Base-by-base conservation (phyloP, 2,888 invertebrate genomes). In the Chrysomela aeneicollis region DNA sequence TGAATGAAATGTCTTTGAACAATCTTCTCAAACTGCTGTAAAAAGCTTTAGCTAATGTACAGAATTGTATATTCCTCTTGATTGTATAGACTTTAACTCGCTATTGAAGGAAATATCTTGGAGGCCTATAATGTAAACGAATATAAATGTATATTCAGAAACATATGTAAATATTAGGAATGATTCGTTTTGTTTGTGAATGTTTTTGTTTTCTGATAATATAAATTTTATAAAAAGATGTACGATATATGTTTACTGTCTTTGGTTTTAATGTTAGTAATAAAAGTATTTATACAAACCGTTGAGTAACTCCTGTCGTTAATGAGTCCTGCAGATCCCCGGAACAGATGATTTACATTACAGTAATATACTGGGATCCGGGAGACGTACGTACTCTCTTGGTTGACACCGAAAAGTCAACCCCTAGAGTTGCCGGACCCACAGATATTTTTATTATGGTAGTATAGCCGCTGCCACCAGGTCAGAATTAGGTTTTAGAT, bases 181-280 rank as follows among this genome's bases (percentile, higher is more conserved):
- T 57, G 46, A 46, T 57, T 57, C 8, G 46, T 57, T 57, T 57
- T 46, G 49, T 46, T 63, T 66, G 42, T 63, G 47, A 50, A 63
- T 61, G 37, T 63, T 61, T 53, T 42, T 69, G 67, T 65, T 69
- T 69, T 64, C 61, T 64, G 57, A 67, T 66, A 69, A 50, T 69
- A 65, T 67, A 69, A 67, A 64, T 69, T 69, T 69, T 69, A 66
- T 69, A 69, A 61, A 64, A 69, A 68, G 63, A 61, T 69, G 66
- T 63, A 63, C 63, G 61, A 67, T 69, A 63, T 63, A 67, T 61
- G 67, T 65, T 65, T 64, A 63, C 54, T 53, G 66, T 66, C 63
- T 53, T 66, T 59, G 51, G 54, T 65, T 65, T 55, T 22, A 52
- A 35, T 35, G 49, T 55, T 18, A 4, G 42, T 42, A 57, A 57